Base-by-base conservation (phyloP, 1,140 invertebrate genomes). In the Coptotermes formosanus region DNA sequence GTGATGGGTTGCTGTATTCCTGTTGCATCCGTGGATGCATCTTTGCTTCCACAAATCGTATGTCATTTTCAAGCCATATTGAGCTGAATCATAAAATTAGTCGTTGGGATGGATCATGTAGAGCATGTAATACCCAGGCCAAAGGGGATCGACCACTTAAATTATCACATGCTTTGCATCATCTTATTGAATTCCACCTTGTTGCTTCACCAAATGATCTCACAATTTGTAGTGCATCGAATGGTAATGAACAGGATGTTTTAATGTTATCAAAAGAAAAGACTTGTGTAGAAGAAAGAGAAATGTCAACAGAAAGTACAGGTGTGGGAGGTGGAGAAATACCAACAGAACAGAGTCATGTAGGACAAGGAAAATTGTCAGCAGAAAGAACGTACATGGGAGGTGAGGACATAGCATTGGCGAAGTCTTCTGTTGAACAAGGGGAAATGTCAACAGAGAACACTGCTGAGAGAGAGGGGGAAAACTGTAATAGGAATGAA, bases 101-200 rank as follows among this genome's bases (percentile, higher is more conserved):
- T 16, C 32, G 48, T 32, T 86, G 85, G 85, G 82, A 86, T 59
- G 85, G 85, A 16, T 32, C 64, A 32, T 85, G 85, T 23, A 25
- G 21, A 19, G 32, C 43, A 23, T 85, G 85, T 82, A 44, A 85
- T 43, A 83, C 8, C 9, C 7, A 83, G n/a, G 32, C 43, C 7
- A 43, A 64, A 64, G 19, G 52, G 19, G 52, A 55, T 55, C 52
- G 19, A 16, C n/a, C n/a, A 14, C 4, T 25, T n/a, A 75, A 30
- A 75, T 30, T 75, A 25, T 25, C n/a, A 9, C 14, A n/a, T 75
- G 64, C 64, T 75, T 75, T 75, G 64, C 64, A 75, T 30, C 64
- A 75, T 75, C 64, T 75, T 11, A 30, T 75, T 6, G n/a, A 30
- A 30, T 30, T n/a, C n/a, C 64, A 75, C 14, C 64, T 75, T 30